Evolutionary conservation across 2,113 vertebrate species (phyloP), one percentile per base, ranked within the genome.

Genomic region (Gorsachius goisagi): DNA sequence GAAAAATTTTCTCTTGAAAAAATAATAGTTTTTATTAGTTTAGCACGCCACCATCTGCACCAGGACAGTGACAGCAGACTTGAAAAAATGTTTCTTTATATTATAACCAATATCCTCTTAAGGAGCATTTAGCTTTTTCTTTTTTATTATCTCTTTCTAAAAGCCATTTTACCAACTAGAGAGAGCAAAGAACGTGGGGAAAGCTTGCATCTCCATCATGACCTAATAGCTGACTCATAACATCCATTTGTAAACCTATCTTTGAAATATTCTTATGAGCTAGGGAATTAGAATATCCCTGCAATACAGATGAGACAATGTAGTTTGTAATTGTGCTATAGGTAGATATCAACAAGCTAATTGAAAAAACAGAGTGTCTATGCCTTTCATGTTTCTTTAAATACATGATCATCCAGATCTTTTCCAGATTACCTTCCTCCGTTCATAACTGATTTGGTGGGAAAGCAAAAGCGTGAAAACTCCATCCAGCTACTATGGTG

Each of bases 341-440:
- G 10, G 11, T 26, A 55, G 41, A 17, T 22, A 27, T 22, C 27
- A 82, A 55, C 18, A 82, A 89, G 49, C 24, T 45, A 77, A 71
- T 10, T 41, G 11, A 21, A 67, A 71, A 66, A 39, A 4, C 4
- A 9, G 7, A 67, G 6, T 19, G 11, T 44, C 44, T 28, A 76
- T 9, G 15, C 15, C n/a, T 76, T 75, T 89, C 20, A 41, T 3
- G 2, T 33, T 77, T 66, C 69, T 88, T 81, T 49, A 47, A 81
- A 64, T 18, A 64, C 5, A 69, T 0, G 0, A 24, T 39, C 26
- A 66, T 32, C 17, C 11, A 3, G 24, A 68, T 68, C 5, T 87
- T 71, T 55, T 87, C 59, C 30, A 35, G 2, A 72, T 58, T 41
- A 77, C 44, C 47, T 66, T 66, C 27, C 26, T 79, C n/a, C 3